Evolutionary conservation across 2,797 vertebrate species (phyloP), one percentile per base, ranked within the genome.

Genomic region (Lemur catta): DNA sequence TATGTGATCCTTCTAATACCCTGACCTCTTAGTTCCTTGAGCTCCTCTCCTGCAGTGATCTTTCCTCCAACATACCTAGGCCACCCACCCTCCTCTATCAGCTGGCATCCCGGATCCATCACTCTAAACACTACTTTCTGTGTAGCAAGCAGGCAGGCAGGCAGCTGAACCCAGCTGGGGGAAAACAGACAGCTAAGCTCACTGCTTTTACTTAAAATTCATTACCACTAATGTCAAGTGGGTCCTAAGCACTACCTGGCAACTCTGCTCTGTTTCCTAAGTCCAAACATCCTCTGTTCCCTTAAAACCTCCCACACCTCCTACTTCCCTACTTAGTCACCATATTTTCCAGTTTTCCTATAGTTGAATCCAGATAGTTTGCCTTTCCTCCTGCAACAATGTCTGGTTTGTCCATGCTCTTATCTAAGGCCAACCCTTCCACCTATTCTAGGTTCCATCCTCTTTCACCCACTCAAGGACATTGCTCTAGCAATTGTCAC

Each of bases 81-180:
- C 35, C 35, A 17, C n/a, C 61, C 74, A 84, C 82, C 22, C n/a
- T 48, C 50, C 43, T 69, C 85, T 55, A 69, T 61, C 74, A 89
- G 52, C n/a, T 76, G 82, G 82, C 67, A 88, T 35, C 46, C 48
- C 46, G 43, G 35, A 80, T 67, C 93, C 61, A 93, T 81, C 46
- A 9, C 43, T 82, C 76, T 84, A 48, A 93, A 89, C 15, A 38
- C 18, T n/a, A 38, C 69, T 74, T 84, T 84, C 43, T 52, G 14
- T 24, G 35, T 30, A 88, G 57, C 43, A 55, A 84, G 48, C 50
- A 65, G 71, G 28, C 82, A 65, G 71, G 24, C 82, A 72, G 41
- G 35, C 88, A 86, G 91, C 91, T 82, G 92, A 95, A 81, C 71
- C 72, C 94, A 96, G 59, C 59, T 84, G 80, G 59, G 86, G 52